These are phyloP conservation scores for Lepus oiostolus DNA, from an alignment of 2,797 vertebrate genomes.

Conservation along the genomic window DNA sequence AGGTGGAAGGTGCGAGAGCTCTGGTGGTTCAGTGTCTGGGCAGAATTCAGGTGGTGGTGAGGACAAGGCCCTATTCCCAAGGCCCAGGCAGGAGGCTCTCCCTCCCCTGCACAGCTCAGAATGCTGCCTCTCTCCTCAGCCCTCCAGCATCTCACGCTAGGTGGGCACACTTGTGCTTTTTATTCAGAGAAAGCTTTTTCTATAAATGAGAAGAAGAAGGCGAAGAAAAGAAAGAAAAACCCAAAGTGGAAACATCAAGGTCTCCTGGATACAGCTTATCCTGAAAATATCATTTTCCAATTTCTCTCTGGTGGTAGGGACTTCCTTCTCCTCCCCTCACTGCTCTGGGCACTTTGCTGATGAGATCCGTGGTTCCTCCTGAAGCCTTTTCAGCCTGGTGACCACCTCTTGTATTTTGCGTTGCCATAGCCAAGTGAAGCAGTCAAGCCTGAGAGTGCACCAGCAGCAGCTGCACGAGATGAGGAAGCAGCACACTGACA, in stretches of 20 bases:
- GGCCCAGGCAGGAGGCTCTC: neutral
- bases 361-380: neutral
- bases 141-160: neutral
- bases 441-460: neutral
- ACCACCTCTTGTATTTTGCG: too few species aligned
- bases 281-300: conserved; percentile 28
- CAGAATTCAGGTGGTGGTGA: neutral
- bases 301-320: conserved; percentile 20
- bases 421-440: neutral
- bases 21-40: too few species aligned
- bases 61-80: too few species aligned
- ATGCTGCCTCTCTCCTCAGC: too few species aligned
- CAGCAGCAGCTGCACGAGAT: neutral
- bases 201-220: neutral
- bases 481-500: too few species aligned
- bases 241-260: conserved; percentile 45
- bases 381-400: neutral
- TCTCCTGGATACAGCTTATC: neutral
- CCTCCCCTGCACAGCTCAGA: neutral
- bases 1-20: neutral
- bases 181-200: conserved; percentile 3
- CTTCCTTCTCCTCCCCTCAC: neutral
- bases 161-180: neutral
- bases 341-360: conserved; percentile 37
- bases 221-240: neutral